Percentiles rank a stretch among this genome's conserved stretches.
Conservation (phyloP, 2,888 invertebrate species). For the Eupithecia vulgata region DNA sequence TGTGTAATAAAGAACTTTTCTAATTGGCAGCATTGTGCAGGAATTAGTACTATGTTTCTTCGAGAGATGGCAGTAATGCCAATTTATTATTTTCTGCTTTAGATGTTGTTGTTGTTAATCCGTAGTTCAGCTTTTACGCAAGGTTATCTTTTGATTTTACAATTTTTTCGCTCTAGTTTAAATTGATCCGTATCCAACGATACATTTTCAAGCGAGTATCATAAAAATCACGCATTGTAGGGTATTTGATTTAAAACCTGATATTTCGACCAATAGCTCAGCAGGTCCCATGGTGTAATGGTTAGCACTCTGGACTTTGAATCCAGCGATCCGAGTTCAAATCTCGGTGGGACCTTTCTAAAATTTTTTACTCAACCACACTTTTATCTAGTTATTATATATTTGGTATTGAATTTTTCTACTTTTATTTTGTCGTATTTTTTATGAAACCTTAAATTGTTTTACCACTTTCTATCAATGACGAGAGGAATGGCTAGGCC, state of each 20-base stretch:
- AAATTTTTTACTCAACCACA: constrained; percentile 12
- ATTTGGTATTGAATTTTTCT: constrained; percentile 6
- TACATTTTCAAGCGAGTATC: not conserved
- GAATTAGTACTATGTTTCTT: constrained; percentile 5
- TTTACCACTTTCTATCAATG: not conserved
- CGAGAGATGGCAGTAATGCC: constrained; percentile 29
- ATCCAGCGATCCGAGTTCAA: constrained; percentile 84
- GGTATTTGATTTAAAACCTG: not conserved
- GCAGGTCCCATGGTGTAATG: constrained; percentile 85
- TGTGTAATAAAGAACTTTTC: not conserved
- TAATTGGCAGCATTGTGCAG: not conserved
- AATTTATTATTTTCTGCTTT: not conserved
- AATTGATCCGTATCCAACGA: not conserved
- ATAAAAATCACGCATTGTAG: not conserved
- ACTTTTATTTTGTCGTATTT: not conserved
- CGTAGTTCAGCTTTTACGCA: not conserved
- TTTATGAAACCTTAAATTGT: not conserved
- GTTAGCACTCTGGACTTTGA: constrained; percentile 86
- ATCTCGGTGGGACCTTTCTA: constrained; percentile 79
- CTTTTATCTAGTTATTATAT: not conserved
- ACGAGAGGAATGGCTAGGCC: not conserved
- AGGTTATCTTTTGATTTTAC: not conserved
- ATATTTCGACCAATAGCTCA: constrained; percentile 33
- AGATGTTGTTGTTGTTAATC: not conserved
- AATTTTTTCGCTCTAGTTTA: not conserved